phyloP scores from a whole-genome alignment of 2,113 vertebrate genomes.

The Eptesicus fuscus region DNA sequence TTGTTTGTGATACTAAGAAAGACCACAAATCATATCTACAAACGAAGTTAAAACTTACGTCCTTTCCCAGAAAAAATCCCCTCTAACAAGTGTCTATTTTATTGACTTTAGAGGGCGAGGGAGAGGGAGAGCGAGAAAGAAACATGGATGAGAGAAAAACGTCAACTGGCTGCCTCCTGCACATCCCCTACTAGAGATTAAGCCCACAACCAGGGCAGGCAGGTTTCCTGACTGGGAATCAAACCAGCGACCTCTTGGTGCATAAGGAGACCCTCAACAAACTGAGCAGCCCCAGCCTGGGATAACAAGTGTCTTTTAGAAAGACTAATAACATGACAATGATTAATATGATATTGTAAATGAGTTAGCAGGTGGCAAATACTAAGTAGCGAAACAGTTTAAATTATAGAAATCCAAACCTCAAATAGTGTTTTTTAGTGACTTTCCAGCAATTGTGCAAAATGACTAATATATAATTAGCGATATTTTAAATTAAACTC shows the following conservation, averaged over 20 bases:
- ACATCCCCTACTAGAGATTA: no score
- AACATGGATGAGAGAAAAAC: no score
- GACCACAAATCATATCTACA: not conserved
- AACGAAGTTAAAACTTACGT: not conserved
- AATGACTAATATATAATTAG: not conserved
- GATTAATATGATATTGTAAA: slow-evolving; percentile 46
- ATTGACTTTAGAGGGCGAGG: no score
- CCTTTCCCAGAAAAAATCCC: not conserved
- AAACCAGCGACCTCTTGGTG: no score
- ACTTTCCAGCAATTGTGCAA: slow-evolving; percentile 18
- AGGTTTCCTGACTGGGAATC: no score
- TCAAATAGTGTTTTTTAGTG: not conserved
- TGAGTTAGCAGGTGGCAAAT: slow-evolving; percentile 22
- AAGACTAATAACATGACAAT: not conserved
- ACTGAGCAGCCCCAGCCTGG: no score
- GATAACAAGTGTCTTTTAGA: not conserved
- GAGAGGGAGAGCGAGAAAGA: no score
- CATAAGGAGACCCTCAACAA: no score
- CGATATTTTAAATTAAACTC: not conserved
- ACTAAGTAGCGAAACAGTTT: slow-evolving; percentile 53
- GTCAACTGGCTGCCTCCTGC: no score
- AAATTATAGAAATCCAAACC: not conserved
- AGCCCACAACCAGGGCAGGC: no score
- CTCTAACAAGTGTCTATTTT: not conserved
- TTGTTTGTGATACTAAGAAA: not conserved